Percentiles rank a stretch among this genome's conserved stretches.
Evolutionary conservation across 2,888 invertebrate species (phyloP).

Genomic region (Drosophila borborema): DNA sequence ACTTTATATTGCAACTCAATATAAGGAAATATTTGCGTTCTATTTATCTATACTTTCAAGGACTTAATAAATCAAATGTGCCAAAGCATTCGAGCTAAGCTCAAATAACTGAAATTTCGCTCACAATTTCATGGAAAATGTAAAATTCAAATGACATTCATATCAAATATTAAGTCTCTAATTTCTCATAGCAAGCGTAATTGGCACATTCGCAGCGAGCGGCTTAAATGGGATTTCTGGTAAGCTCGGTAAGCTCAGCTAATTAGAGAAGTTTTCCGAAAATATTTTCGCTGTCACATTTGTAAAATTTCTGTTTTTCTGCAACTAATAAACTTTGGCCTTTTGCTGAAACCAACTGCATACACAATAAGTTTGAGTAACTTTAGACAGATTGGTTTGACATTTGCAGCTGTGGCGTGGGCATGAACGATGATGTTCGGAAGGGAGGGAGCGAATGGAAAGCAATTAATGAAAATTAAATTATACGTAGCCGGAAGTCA

Average conservation of each 20-base stretch:
- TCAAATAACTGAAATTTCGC: too few relatives aligned
- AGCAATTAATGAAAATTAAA: constrained; percentile 78
- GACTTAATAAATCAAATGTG: too few relatives aligned
- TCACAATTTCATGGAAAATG: too few relatives aligned
- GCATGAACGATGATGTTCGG: neutral
- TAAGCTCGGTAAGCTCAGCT: neutral
- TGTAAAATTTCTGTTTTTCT: neutral
- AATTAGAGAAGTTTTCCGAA: constrained; percentile 4
- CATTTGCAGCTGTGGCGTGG: constrained; percentile 3
- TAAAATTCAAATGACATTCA: too few relatives aligned
- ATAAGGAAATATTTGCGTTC: too few relatives aligned
- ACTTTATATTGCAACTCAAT: too few relatives aligned
- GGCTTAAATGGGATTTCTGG: neutral
- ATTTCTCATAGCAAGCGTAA: neutral
- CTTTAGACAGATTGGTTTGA: constrained; percentile 4
- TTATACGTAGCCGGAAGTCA: constrained; percentile 71
- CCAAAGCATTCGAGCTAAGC: too few relatives aligned
- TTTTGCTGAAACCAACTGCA: neutral
- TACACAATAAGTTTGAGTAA: neutral
- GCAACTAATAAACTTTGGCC: constrained; percentile 7
- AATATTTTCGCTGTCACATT: neutral
- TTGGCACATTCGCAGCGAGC: neutral
- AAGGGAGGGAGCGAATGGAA: constrained; percentile 34
- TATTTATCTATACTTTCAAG: too few relatives aligned
- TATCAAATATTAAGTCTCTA: neutral